phyloP scores from a whole-genome alignment of 2,113 vertebrate species.

The Nymphicus hollandicus region DNA sequence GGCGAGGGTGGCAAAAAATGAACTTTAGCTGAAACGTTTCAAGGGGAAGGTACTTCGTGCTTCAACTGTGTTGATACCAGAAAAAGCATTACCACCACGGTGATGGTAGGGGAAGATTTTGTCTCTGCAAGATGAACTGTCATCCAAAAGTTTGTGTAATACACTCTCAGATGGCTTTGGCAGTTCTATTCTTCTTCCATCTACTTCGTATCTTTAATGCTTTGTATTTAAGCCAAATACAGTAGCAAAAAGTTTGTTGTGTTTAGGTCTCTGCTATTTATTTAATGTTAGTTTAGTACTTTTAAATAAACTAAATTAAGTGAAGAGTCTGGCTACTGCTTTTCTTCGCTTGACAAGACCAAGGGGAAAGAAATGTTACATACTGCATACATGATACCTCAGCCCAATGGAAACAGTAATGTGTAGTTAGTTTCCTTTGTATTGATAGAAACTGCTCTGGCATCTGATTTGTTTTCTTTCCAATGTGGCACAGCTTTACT shows the following conservation, averaged over 20 bases:
- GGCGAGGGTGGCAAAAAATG: slow-evolving; percentile 72
- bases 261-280: not conserved
- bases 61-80: not conserved
- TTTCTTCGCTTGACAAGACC: not conserved
- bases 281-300: not conserved
- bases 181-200: not conserved
- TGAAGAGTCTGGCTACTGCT: not conserved
- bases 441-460: not conserved
- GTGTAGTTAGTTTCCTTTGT: not conserved
- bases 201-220: not conserved
- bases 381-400: not conserved
- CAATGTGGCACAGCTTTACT: not conserved
- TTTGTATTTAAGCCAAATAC: slow-evolving; percentile 2
- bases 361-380: not conserved
- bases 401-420: not conserved
- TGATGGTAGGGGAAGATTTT: not conserved
- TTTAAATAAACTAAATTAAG: slow-evolving; percentile 16
- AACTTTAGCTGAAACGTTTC: slow-evolving; percentile 37
- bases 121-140: not conserved
- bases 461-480: not conserved
- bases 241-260: not conserved
- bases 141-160: not conserved
- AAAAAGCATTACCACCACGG: not conserved
- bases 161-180: not conserved
- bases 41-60: slow-evolving; percentile 33